Conservation (phyloP, 2,113 vertebrate species). For the Pavo muticus region DNA sequence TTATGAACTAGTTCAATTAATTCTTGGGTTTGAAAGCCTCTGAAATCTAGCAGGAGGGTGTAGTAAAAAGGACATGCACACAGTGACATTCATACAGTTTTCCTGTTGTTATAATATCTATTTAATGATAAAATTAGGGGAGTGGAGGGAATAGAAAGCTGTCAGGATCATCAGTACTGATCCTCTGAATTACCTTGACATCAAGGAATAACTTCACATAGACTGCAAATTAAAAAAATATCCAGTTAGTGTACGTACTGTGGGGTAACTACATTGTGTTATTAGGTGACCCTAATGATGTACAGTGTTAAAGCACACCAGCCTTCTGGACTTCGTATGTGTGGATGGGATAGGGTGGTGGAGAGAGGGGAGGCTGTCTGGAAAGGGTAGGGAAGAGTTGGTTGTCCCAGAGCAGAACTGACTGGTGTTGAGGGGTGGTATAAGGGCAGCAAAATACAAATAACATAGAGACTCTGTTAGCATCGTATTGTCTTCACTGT, state of each 20-base stretch:
- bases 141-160: accelerated
- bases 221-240: background rate
- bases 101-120: background rate
- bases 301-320: background rate
- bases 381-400: background rate
- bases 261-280: background rate
- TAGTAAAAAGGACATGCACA: background rate
- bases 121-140: background rate
- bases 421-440: background rate
- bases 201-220: background rate
- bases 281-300: background rate
- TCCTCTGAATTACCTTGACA: background rate
- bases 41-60: background rate
- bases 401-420: background rate
- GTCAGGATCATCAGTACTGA: background rate
- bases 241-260: accelerated
- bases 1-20: background rate
- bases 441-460: background rate
- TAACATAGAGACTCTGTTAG: background rate
- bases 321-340: background rate
- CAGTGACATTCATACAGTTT: background rate
- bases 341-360: no score
- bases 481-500: background rate
- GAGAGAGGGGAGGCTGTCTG: background rate
- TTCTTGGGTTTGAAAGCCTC: conserved; percentile 2